Evolutionary conservation across 2,888 invertebrate species (phyloP).

Genomic region (Nomada ruficornis): DNA sequence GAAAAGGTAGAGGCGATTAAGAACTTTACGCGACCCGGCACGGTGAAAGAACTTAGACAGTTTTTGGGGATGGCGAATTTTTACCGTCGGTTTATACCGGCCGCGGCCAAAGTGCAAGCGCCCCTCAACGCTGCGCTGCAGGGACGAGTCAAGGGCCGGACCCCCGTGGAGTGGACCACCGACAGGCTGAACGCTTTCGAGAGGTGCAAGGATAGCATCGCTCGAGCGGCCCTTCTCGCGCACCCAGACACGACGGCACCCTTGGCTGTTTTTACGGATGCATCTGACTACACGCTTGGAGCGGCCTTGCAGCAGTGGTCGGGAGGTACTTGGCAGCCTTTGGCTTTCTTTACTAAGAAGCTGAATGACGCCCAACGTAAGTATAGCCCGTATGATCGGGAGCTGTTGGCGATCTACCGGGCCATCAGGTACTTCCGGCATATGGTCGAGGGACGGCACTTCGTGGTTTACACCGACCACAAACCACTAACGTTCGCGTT

Average conservation of each 20-base stretch:
- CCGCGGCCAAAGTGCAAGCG: too few species aligned
- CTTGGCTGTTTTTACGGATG: neutral
- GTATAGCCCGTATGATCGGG: slow-evolving; percentile 12
- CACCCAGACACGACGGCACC: neutral
- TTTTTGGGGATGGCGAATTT: too few species aligned
- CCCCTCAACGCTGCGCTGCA: too few species aligned
- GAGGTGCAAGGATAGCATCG: neutral
- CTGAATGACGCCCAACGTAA: neutral
- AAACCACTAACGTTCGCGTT: neutral
- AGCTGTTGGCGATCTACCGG: slow-evolving; percentile 2
- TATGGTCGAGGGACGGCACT: neutral
- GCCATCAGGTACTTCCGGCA: neutral
- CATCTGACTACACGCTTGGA: neutral
- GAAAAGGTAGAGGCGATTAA: too few species aligned
- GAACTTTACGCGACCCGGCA: too few species aligned
- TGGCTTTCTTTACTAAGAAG: slow-evolving; percentile 2
- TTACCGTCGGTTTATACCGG: too few species aligned
- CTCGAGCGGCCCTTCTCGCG: neutral
- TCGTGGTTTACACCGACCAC: slow-evolving; percentile 7
- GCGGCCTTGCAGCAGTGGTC: slow-evolving; percentile 1
- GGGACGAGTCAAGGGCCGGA: too few species aligned
- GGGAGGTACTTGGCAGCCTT: neutral
- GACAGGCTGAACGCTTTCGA: neutral
- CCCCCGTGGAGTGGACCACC: neutral
- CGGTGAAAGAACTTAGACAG: too few species aligned